These are phyloP conservation scores for Microhierax caerulescens DNA, from an alignment of 2,797 vertebrate genomes.

Conservation along the genomic window DNA sequence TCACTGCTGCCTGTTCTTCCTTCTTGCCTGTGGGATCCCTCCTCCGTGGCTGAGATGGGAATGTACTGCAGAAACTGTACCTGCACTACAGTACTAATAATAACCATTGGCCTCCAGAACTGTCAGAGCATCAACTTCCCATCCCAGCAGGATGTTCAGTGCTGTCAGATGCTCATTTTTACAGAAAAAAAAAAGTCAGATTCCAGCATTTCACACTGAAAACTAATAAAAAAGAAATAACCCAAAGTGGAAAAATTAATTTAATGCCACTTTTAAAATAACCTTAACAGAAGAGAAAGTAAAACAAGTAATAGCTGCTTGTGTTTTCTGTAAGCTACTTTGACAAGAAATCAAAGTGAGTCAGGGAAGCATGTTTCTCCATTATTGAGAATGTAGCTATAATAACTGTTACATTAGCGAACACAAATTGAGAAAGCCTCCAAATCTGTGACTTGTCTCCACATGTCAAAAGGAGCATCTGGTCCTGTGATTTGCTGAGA, in stretches of 20 bases:
- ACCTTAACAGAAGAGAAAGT: slow-evolving; percentile 3
- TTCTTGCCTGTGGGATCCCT: neutral
- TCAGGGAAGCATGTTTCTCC: slow-evolving; percentile 49
- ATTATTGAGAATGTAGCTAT: slow-evolving; percentile 35
- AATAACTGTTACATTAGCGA: slow-evolving; percentile 64
- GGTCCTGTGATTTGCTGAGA: slow-evolving; percentile 32
- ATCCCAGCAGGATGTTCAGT: neutral
- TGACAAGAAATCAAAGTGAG: slow-evolving; percentile 55
- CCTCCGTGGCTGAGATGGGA: neutral
- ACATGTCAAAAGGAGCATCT: slow-evolving; percentile 55
- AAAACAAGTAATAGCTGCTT: slow-evolving; percentile 26
- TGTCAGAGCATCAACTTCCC: neutral
- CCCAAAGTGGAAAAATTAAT: slow-evolving; percentile 27
- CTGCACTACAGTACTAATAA: neutral
- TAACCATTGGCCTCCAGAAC: neutral
- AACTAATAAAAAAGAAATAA: slow-evolving; percentile 25
- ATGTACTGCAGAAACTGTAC: neutral
- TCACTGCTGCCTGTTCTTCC: rapidly evolving
- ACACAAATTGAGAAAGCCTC: slow-evolving; percentile 56
- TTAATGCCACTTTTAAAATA: slow-evolving; percentile 19
- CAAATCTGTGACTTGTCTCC: slow-evolving; percentile 53
- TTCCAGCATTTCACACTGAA: neutral
- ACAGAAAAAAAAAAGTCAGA: neutral
- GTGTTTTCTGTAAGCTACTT: slow-evolving; percentile 28
- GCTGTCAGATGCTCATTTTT: neutral